Conservation (phyloP, 2,113 vertebrate species). For the Petrocephalus microphthalmus region DNA sequence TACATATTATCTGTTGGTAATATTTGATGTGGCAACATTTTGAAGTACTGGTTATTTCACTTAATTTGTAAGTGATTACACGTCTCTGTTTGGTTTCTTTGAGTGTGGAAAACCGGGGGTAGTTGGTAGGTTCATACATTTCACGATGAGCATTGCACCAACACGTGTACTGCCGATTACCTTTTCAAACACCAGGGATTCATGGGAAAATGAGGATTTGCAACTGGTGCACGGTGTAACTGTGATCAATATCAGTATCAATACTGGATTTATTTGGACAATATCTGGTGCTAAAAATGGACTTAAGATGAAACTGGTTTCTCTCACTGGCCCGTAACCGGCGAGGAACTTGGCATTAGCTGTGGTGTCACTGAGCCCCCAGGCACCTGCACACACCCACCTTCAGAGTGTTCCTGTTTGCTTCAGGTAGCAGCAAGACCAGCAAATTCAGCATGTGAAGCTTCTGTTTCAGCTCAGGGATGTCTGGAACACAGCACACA, state of each 20-base stretch:
- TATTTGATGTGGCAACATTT: not conserved
- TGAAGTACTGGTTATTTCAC: not conserved
- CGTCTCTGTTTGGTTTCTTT: not conserved
- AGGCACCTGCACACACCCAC: conserved; percentile 60
- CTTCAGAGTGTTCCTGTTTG: conserved; percentile 83
- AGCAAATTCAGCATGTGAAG: conserved; percentile 81
- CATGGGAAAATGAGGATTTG: not conserved
- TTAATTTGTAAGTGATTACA: not conserved
- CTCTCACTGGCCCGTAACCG: not conserved
- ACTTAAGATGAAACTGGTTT: not conserved
- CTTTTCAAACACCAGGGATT: not conserved
- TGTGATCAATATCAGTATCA: not conserved
- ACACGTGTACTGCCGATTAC: not conserved
- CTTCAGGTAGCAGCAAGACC: conserved; percentile 76
- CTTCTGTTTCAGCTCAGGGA: conserved; percentile 76
- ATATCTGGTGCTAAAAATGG: not conserved
- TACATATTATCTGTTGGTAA: not conserved
- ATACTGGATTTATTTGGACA: not conserved
- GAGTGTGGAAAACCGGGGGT: not conserved
- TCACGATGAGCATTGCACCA: not conserved
- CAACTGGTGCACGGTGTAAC: not conserved
- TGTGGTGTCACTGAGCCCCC: not conserved
- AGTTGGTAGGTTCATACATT: not conserved
- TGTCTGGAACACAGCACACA: conserved; percentile 53
- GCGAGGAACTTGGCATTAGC: not conserved